phyloP scores from a whole-genome alignment of 1,140 invertebrate species.

The Ridgeia piscesae region DNA sequence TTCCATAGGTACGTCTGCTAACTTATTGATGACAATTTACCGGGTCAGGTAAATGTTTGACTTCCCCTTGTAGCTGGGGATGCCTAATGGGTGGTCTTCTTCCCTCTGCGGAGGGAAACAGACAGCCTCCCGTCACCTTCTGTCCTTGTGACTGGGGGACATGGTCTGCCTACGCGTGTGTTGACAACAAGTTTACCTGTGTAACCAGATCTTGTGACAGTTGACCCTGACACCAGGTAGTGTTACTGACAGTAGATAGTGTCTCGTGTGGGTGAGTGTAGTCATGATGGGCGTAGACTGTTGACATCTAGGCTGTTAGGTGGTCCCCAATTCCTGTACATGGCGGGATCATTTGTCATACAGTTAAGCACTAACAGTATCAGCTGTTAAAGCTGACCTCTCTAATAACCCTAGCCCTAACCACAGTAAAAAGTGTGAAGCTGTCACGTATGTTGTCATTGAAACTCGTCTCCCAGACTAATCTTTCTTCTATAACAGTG shows the following conservation, averaged over 20 bases:
- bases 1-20: background rate
- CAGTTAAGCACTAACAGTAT: too few relatives aligned
- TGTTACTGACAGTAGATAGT: background rate
- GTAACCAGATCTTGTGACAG: background rate
- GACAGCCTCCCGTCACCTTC: too few relatives aligned
- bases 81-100: too few relatives aligned
- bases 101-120: too few relatives aligned
- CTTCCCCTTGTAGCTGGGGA: too few relatives aligned
- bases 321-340: background rate
- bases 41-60: background rate
- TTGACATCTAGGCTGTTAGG: background rate
- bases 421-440: too few relatives aligned
- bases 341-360: background rate
- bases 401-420: too few relatives aligned
- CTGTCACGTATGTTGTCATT: too few relatives aligned
- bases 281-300: background rate
- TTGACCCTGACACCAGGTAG: background rate
- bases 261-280: background rate
- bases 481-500: too few relatives aligned
- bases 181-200: background rate
- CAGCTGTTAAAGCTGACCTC: too few relatives aligned
- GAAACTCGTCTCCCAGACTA: too few relatives aligned
- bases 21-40: background rate
- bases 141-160: background rate
- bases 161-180: background rate